Evolutionary conservation across 2,113 vertebrate genomes (phyloP).

Genomic region (Uria aalge): DNA sequence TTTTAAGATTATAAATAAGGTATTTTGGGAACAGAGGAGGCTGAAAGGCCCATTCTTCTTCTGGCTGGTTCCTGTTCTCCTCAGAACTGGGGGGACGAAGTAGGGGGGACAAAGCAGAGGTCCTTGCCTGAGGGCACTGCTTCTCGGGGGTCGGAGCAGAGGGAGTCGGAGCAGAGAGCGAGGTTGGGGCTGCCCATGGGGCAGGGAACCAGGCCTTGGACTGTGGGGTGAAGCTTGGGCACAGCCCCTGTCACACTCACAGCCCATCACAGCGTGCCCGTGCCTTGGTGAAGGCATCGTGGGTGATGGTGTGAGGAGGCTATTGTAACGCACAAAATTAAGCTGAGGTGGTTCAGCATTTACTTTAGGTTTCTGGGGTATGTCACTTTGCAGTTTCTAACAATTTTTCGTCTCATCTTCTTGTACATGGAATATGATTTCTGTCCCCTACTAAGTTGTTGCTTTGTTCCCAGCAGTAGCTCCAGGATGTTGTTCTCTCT

Average conservation of each 20-base stretch:
- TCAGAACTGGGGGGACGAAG: accelerated
- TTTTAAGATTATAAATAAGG: not conserved
- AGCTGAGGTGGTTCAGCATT: not conserved
- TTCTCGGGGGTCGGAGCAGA: not conserved
- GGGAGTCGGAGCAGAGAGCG: not conserved
- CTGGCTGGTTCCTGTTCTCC: not conserved
- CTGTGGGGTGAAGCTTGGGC: not conserved
- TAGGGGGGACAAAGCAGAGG: not conserved
- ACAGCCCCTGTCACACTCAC: not conserved
- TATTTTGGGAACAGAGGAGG: not conserved
- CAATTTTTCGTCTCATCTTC: not conserved
- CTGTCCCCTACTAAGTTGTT: not conserved
- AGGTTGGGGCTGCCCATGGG: not conserved
- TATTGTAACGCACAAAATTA: not conserved
- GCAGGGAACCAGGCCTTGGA: not conserved
- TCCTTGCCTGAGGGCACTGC: not conserved
- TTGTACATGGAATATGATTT: not conserved
- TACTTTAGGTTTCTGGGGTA: not conserved
- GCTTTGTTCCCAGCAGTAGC: not conserved
- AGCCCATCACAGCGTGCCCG: not conserved
- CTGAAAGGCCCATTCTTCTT: not conserved
- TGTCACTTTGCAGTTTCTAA: not conserved
- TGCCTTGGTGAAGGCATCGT: not conserved
- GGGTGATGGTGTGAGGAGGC: not conserved
- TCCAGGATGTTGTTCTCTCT: not conserved